Evolutionary conservation across 1,140 invertebrate genomes (phyloP), one percentile per base, ranked within the genome.

Genomic region (Brachionus rotundiformis): DNA sequence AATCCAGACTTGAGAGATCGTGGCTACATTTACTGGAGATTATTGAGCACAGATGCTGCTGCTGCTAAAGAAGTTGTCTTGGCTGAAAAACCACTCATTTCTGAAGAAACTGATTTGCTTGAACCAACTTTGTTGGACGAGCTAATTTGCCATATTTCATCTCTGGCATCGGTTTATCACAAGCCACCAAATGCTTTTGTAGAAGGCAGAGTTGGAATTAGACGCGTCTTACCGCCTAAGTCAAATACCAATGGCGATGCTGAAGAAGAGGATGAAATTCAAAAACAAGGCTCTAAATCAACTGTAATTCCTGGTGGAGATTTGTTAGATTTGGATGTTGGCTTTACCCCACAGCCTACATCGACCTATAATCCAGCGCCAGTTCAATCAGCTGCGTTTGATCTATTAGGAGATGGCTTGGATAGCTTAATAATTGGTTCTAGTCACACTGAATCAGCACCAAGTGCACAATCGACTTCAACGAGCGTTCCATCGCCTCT

Each of bases 141-240:
- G 89, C 90, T 99, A 27, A 98, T 99, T 85, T 99, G 97, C 89
- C 96, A 99, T 87, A 99, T 99, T 85, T 96, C 95, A 65, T 96
- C 94, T 82, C 90, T 99, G 80, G 98, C 98, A 8, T 98, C 95
- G 25, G 97, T 99, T 2, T 99, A 99, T 87, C 98, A 99, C 86
- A 99, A 99, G 88, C 98, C 98, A 31, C 98, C 98, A 0, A 95
- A 94, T 31, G 95, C 98, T 0, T 99, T 99, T 88, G 96, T 99
- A 31, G 98, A 99, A 89, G 96, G 94, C 23, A 77, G 88, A 80
- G 82, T 87, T 41, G 84, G 84, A 11, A 59, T 85, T 54, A 85
- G 86, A 59, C 82, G 88, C n/a, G 86, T 86, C 29, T 83, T 87
- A 10, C 85, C 89, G n/a, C 85, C n/a, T 0, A 31, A 54, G 16